Conservation (phyloP, 2,888 invertebrate species). For the Gerris lacustris region DNA sequence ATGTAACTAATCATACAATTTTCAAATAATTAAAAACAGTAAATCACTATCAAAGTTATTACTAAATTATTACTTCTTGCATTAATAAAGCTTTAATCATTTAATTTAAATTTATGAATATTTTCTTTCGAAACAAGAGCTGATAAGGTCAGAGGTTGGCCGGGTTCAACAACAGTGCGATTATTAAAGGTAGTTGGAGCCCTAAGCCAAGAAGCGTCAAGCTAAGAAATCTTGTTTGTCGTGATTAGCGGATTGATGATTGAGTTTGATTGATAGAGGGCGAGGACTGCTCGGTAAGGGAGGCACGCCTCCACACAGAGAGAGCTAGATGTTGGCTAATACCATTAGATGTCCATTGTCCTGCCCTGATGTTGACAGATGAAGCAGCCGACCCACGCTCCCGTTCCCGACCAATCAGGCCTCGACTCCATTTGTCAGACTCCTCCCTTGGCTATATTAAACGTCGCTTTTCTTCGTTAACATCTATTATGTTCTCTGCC, state of each 20-base stretch:
- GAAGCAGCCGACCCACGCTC: not conserved
- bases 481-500: not conserved
- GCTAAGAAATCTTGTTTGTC: not conserved
- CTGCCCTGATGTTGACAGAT: not conserved
- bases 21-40: no score
- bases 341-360: conserved; percentile 3
- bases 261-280: not conserved
- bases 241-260: conserved; percentile 3
- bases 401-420: not conserved
- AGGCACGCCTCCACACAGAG: conserved; percentile 1
- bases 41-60: no score
- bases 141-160: no score
- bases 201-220: not conserved
- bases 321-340: not conserved
- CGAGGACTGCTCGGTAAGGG: not conserved
- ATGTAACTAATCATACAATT: no score
- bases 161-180: no score
- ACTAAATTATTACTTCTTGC: no score
- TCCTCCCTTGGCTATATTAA: not conserved
- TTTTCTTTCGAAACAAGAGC: no score
- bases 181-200: not conserved
- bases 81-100: no score
- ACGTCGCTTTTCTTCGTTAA: not conserved
- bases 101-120: no score
- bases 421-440: conserved; percentile 1